Base-by-base conservation (phyloP, 2,113 vertebrate genomes). In the Mugil cephalus region DNA sequence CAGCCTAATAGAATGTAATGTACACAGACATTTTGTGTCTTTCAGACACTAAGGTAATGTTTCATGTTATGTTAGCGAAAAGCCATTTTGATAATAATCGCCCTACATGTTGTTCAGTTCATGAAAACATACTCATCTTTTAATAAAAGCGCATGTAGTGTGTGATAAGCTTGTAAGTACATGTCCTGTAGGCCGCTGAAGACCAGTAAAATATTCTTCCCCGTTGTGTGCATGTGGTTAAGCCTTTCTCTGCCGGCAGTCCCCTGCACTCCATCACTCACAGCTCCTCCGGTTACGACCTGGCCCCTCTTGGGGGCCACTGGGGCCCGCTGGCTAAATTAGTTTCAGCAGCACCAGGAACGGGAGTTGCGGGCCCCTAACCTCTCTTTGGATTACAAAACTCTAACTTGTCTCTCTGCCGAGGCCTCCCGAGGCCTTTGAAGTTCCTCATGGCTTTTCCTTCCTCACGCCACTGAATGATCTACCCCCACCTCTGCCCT, bases 241-340 rank as follows among this genome's bases (percentile, higher is more conserved):
- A 85, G 64, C 42, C 60, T 80, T 60, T 53, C 24, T 52, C 39
- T 59, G 62, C 38, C 56, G 71, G 38, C 61, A 80, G 14, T 61
- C 70, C 38, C 64, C 89, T 93, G 91, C 74, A 87, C 79, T 91
- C 77, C 83, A 81, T 92, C 90, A 89, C 78, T 82, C 83, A 83
- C 90, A 88, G 85, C 90, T 93, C 85, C 89, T 91, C 82, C 34
- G 56, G 90, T 91, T 91, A 89, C 79, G 54, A 74, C 85, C 76
- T 39, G 68, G 78, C 76, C 70, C 74, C 83, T 80, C 78, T 19
- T 1, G 43, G 52, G 60, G 81, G 69, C 74, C 85, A 63, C 82
- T 45, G 67, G 82, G 83, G 76, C 80, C 89, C 47, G 1, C 67
- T 47, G 80, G 69, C 76, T 90, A 88, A 91, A 92, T 92, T 83